These are phyloP conservation scores for Tichodroma muraria DNA, from an alignment of 2,113 vertebrate species.

Conservation along the genomic window DNA sequence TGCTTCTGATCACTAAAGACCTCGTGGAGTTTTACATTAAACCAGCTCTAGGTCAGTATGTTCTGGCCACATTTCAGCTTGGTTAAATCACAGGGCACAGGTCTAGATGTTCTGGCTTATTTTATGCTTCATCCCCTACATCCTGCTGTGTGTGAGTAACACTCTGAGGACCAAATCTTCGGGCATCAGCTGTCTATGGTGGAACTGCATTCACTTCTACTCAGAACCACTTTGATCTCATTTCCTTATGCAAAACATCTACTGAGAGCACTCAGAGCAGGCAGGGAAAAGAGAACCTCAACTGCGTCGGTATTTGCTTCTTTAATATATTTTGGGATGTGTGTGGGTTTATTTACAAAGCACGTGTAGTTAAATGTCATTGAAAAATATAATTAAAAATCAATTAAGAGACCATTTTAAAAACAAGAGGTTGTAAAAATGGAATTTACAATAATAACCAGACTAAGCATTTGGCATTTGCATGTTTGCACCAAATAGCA, in stretches of 20 bases:
- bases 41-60: not conserved
- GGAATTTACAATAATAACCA: slow-evolving; percentile 45
- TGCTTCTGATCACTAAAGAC: not conserved
- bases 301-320: not conserved
- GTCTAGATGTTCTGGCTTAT: not conserved
- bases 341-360: slow-evolving; percentile 3
- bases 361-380: slow-evolving; percentile 25
- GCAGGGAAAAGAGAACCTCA: not conserved
- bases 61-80: not conserved
- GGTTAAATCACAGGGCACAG: not conserved
- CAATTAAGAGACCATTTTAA: slow-evolving; percentile 38
- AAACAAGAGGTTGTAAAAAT: slow-evolving; percentile 40
- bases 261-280: not conserved
- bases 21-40: not conserved
- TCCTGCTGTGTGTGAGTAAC: not conserved
- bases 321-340: not conserved
- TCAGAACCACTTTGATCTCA: not conserved
- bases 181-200: not conserved
- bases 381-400: slow-evolving; percentile 45
- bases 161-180: not conserved
- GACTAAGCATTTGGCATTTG: slow-evolving; percentile 39
- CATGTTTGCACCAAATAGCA: not conserved
- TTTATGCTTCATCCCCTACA: not conserved
- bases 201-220: not conserved
- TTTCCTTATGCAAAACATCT: not conserved